Evolutionary conservation across 2,888 invertebrate genomes (phyloP), one percentile per base, ranked within the genome.

Genomic region (Agonopterix heracliana): DNA sequence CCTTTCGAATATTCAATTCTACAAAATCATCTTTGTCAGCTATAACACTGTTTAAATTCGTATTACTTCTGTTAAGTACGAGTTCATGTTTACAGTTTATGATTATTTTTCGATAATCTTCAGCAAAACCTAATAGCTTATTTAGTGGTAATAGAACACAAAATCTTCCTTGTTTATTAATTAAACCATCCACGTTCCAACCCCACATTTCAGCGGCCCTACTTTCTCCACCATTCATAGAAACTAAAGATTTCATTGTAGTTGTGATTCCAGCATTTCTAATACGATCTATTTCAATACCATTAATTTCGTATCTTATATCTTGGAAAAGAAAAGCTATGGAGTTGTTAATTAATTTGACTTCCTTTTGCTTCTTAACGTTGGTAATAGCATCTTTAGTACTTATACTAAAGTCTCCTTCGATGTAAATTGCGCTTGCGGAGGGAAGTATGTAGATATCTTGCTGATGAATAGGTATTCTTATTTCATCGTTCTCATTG

Each of bases 1-100:
- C n/a, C n/a, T 35, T 69, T 50, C 77, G 52, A 53, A 73, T 75
- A 3, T 50, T 50, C 8, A 61, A 41, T 57, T 47, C 55, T 44
- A 59, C 34, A 35, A 42, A 11, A 10, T 48, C 44, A 43, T 54
- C 51, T 14, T 53, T 49, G 8, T 47, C 49, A 12, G 34, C 14
- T 35, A 52, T 52, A 5, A 68, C 49, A 43, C 60, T 57, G 57
- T 75, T 71, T 5, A 56, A 38, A 47, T 70, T 63, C 8, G 54
- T 60, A 11, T 55, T 66, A 36, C 66, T 58, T 52, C 74, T 56
- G 17, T 63, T 59, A n/a, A 79, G 50, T 40, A 74, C 60, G 38
- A 73, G 53, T 57, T 79, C 76, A 65, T 78, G 75, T 60, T 69
- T 71, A 49, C 64, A 64, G 55, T 78, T 78, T 1, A 77, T 54